Base-by-base conservation (phyloP, 2,113 vertebrate species). In the Semicossyphus pulcher region DNA sequence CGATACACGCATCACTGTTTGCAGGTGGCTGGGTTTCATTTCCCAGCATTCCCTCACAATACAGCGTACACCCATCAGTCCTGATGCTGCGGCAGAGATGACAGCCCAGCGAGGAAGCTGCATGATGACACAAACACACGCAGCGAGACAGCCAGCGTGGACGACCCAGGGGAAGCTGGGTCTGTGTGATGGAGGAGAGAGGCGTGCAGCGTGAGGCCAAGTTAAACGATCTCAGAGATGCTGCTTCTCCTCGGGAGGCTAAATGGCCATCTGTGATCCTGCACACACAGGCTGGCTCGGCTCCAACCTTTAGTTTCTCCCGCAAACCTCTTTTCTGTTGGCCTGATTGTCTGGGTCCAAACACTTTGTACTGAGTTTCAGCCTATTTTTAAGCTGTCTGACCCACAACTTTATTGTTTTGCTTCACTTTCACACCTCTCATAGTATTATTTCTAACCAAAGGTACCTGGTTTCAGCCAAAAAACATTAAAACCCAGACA, bases 251-350 rank as follows among this genome's bases (percentile, higher is more conserved):
- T 83, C 79, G 31, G 92, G 93, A 89, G 90, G 90, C 88, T 95
- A 95, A 95, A 93, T 25, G 92, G 75, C 93, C 93, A 95, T 94
- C 94, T 94, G 94, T 90, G 92, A 90, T 92, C 83, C 63, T 58
- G 64, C 76, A 78, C 78, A 84, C 68, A 78, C 83, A 72, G 78
- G 68, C 89, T 91, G 88, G 83, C 85, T 76, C 25, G 1, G 59
- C 32, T 78, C 81, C 81, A 62, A 74, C 73, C 25, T 65, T 59
- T 16, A 47, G 52, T 63, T 53, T 31, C 29, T 74, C 61, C 59
- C 25, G 75, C 69, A 60, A 42, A 61, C 20, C 66, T 44, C 18
- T 36, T 54, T 56, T 31, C 21, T n/a, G 7, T 44, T 29, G 39
- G 68, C 29, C 18, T 8, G 39, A 29, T 20, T n/a, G 32, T 52